These are phyloP conservation scores for Hybognathus amarus DNA, from an alignment of 2,797 vertebrate species.

Conservation along the genomic window DNA sequence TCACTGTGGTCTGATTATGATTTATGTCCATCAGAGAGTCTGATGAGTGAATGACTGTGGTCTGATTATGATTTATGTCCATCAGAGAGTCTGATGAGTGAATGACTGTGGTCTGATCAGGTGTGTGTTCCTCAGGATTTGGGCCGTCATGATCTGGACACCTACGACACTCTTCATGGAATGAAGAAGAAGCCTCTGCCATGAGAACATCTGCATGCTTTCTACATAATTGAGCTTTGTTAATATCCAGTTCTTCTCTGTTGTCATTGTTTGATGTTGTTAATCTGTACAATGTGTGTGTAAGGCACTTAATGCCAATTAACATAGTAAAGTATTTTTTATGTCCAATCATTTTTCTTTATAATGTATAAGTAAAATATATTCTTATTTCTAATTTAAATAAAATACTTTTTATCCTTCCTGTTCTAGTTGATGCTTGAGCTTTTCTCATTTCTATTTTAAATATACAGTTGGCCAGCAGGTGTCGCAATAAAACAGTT, in stretches of 20 bases:
- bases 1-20: too few relatives aligned
- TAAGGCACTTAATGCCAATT: background rate
- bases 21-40: too few relatives aligned
- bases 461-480: too few relatives aligned
- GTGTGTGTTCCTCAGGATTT: slow-evolving; percentile 68
- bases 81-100: too few relatives aligned
- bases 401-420: background rate
- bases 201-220: background rate
- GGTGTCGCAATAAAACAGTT: too few relatives aligned
- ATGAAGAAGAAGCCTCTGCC: slow-evolving; percentile 53
- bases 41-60: background rate
- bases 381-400: background rate
- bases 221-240: background rate
- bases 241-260: background rate
- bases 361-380: background rate
- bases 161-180: slow-evolving; percentile 71
- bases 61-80: too few relatives aligned
- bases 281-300: background rate
- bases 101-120: background rate
- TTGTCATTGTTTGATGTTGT: background rate
- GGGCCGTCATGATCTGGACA: slow-evolving; percentile 54
- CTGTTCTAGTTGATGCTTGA: background rate
- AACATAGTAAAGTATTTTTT: background rate
- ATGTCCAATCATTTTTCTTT: background rate
- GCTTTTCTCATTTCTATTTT: background rate